A percentile compares a stretch with the other conserved stretches of the same genome.
Conservation (phyloP, 2,888 invertebrate species). For the Stomorhina lunata region DNA sequence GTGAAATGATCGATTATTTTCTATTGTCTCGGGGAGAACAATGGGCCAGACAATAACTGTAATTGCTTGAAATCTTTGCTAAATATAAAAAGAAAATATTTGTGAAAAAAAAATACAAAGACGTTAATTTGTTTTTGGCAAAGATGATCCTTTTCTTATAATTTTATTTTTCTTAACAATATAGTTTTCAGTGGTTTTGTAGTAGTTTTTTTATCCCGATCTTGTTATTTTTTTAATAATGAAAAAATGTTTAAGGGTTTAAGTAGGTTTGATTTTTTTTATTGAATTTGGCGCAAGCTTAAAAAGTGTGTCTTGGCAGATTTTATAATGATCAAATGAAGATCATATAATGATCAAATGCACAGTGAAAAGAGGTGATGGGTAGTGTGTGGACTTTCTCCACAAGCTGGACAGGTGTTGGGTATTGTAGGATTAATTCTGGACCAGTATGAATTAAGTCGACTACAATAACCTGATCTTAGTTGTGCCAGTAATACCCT, state of each 20-base stretch:
- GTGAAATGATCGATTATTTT: conserved; percentile 40
- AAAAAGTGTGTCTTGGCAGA: neutral
- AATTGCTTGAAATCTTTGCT: conserved; percentile 43
- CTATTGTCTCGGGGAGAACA: conserved; percentile 30
- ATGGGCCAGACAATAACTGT: conserved; percentile 24
- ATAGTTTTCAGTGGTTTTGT: conserved; percentile 25
- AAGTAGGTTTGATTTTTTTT: neutral
- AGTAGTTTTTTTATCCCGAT: conserved; percentile 21
- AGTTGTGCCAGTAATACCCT: too few relatives aligned
- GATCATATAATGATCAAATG: too few relatives aligned
- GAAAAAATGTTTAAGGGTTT: neutral
- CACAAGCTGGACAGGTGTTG: too few relatives aligned
- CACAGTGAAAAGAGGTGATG: too few relatives aligned
- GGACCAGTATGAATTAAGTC: too few relatives aligned
- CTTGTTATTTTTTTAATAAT: neutral
- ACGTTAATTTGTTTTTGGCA: conserved; percentile 20
- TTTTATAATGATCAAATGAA: too few relatives aligned
- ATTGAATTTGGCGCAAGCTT: conserved; percentile 29
- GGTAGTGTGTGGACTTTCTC: too few relatives aligned
- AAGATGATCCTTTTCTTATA: neutral
- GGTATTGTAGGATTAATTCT: too few relatives aligned
- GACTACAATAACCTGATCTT: too few relatives aligned
- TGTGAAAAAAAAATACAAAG: neutral
- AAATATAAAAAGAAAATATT: conserved; percentile 18
- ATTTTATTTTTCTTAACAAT: neutral